phyloP scores from a whole-genome alignment of 1,140 invertebrate genomes.

The Hylaeus volcanicus region DNA sequence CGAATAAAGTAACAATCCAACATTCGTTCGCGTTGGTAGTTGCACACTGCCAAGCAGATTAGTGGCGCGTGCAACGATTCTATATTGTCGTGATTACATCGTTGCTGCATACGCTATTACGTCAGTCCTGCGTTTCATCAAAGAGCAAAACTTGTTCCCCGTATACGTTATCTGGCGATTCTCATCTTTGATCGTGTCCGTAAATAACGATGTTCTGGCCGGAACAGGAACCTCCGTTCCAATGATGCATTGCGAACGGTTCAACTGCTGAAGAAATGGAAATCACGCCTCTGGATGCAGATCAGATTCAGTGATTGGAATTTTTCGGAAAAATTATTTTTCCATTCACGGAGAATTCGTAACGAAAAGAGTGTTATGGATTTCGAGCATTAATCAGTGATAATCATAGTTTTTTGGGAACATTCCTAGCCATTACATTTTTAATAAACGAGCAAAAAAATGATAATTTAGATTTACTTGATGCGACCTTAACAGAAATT shows the following conservation, averaged over 20 bases:
- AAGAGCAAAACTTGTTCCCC: not conserved
- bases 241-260: not conserved
- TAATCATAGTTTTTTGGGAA: no score
- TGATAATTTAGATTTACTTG: no score
- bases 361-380: no score
- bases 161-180: not conserved
- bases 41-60: not conserved
- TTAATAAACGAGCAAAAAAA: no score
- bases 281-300: no score
- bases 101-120: constrained; percentile 4
- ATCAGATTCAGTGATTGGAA: no score
- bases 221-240: not conserved
- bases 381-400: no score
- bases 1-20: not conserved
- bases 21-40: not conserved
- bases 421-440: no score
- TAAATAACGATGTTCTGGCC: not conserved
- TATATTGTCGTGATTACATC: constrained; percentile 16
- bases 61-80: not conserved
- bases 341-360: no score
- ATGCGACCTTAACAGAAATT: no score
- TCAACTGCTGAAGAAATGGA: not conserved
- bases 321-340: no score
- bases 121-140: constrained; percentile 7
- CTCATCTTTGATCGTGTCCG: not conserved